Evolutionary conservation across 92 coral and sea anemone genomes (phyloP), one percentile per base, ranked within the genome.

Genomic region (Bergia sp.): DNA sequence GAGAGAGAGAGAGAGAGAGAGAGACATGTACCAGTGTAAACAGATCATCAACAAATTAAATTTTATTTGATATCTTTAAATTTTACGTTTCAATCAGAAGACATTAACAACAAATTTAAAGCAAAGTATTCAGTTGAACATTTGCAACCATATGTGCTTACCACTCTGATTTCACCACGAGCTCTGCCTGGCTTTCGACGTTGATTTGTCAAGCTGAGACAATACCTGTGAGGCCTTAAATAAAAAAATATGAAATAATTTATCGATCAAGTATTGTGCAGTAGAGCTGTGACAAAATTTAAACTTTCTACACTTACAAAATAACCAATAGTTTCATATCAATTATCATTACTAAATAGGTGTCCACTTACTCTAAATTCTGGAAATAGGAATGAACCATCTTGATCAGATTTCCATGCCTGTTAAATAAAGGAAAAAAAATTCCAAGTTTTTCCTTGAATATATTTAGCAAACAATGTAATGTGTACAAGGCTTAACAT

Each of bases 341-440:
- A 73, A 7, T 75, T 44, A 37, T 29, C 29, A 53, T 2, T 53
- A 53, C 58, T 6, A 8, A 3, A 55, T 2, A 47, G 2, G 13
- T 44, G 64, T 5, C 1, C n/a, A 84, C 87, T 69, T 47, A 84
- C 87, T 84, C 87, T 49, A 84, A 84, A 45, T 84, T 84, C 44
- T 84, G 87, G 44, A 84, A 84, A 73, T 84, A 84, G 15, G 77
- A 74, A 69, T 84, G 87, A 18, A 84, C 55, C 29, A 67, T 84
- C 67, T 84, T 84, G 49, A 84, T 84, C 36, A 84, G 87, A 69
- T 84, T 84, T 71, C 87, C 87, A 84, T 84, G 87, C 43, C 87
- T 84, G 87, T 36, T 36, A 3, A 66, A 71, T 7, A 69, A 53
- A 23, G 49, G 8, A 18, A 18, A 7, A 15, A 23, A 3, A 10